phyloP scores from a whole-genome alignment of 1,140 invertebrate genomes.

The Dendrolimus punctatus region DNA sequence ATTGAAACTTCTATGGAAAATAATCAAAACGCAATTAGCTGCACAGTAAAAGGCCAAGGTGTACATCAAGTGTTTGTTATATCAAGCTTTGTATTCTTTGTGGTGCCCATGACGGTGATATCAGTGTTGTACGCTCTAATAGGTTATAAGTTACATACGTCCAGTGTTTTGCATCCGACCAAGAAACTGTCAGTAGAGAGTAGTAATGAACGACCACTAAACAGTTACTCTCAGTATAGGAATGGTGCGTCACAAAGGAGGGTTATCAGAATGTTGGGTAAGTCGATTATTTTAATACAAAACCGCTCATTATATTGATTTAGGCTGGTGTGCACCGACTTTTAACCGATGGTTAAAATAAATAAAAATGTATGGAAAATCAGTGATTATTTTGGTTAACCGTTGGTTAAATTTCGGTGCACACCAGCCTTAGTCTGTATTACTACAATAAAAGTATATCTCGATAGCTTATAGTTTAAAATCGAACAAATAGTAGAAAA shows the following conservation, averaged over 20 bases:
- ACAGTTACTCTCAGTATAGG: constrained; percentile 60
- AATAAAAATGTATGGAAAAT: too few species aligned
- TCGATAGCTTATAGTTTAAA: too few species aligned
- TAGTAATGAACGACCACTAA: constrained; percentile 34
- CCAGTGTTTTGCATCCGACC: constrained; percentile 55
- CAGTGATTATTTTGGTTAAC: too few species aligned
- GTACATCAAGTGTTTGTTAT: constrained; percentile 79
- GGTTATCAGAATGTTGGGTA: constrained; percentile 78
- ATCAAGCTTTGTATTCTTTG: constrained; percentile 83
- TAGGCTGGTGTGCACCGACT: too few species aligned
- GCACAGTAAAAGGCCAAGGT: constrained; percentile 71
- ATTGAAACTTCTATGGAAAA: constrained; percentile 72
- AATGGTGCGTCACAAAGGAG: constrained; percentile 73
- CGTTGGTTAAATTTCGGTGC: too few species aligned
- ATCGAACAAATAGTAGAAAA: too few species aligned
- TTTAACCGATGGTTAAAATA: too few species aligned
- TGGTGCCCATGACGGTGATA: constrained; percentile 84
- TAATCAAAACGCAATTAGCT: constrained; percentile 66
- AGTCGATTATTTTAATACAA: constrained; percentile 35
- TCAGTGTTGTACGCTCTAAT: constrained; percentile 81
- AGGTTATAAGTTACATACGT: constrained; percentile 75
- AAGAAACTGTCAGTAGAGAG: constrained; percentile 47
- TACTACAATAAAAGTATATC: too few species aligned
- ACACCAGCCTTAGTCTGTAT: too few species aligned
- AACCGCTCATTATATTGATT: background rate